Evolutionary conservation across 2,888 invertebrate species (phyloP), one percentile per base, ranked within the genome.

Genomic region (Phasia obesa): DNA sequence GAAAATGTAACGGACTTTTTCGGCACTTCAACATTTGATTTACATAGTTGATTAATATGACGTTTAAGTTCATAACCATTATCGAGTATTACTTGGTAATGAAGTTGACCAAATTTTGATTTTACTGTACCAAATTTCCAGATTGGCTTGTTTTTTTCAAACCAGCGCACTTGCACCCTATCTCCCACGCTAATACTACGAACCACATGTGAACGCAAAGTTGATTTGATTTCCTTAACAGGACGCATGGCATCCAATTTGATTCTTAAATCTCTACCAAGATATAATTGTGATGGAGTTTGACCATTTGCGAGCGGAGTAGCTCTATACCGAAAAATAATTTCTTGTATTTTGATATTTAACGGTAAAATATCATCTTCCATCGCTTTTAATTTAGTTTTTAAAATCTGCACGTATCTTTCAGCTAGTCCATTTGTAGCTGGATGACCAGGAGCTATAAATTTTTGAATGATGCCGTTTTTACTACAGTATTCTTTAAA

Each of bases 321-420:
- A 55, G 31, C 31, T 27, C 27, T 27, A 27, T 31, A 31, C 31
- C 31, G 31, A 31, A 31, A 31, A 31, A 31, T 31, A 31, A 31
- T 31, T 31, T 31, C 31, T 31, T 31, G 31, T 31, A 31, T 31
- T 31, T 31, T 31, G 31, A 3, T 31, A 31, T 31, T 31, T 31
- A 31, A 31, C 5, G 31, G 93, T 92, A 93, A 93, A 88, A 21
- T 21, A 13, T 69, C 73, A 5, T 65, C 60, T 23, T 59, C 21
- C 76, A 80, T 79, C 0, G 84, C 82, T 55, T 70, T 77, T 25
- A 80, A 51, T 38, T 73, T 71, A 0, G 35, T 13, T 42, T 84
- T 82, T 21, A 82, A 31, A 4, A 65, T 84, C 31, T 84, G 79
- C 2, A 84, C 74, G 23, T 84, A 69, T 7, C 81, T 38, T 23